A percentile compares a stretch with the other conserved stretches of the same genome.
Evolutionary conservation across 2,113 vertebrate genomes (phyloP).

Genomic region (Tupaia tana): DNA sequence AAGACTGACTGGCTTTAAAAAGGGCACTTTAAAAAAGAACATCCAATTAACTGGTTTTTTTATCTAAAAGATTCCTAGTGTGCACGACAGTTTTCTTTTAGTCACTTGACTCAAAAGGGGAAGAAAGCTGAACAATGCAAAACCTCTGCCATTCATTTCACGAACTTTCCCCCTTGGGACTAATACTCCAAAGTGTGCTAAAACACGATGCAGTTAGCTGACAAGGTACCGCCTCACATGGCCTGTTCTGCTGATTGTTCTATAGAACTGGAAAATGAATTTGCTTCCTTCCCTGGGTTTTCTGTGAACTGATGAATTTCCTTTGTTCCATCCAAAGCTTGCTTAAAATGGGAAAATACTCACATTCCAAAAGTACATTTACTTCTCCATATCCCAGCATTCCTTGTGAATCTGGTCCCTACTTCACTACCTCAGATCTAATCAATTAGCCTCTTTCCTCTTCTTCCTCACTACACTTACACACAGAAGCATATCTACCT

Average conservation of each 20-base stretch:
- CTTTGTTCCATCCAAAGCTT: constrained; percentile 47
- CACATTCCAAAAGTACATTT: constrained; percentile 27
- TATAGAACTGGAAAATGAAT: constrained; percentile 31
- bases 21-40: constrained; percentile 25
- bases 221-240: background rate
- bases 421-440: constrained; percentile 74
- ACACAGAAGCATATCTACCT: background rate
- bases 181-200: constrained; percentile 19
- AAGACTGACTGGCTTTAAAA: constrained; percentile 35
- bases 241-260: background rate
- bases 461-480: background rate
- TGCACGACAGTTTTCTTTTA: constrained; percentile 4
- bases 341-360: constrained; percentile 23
- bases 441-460: background rate
- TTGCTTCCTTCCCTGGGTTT: constrained; percentile 39
- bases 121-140: constrained; percentile 24
- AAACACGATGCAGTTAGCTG: constrained; percentile 10
- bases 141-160: constrained; percentile 24
- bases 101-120: background rate
- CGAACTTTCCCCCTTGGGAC: background rate
- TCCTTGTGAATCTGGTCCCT: constrained; percentile 42
- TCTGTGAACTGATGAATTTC: constrained; percentile 19
- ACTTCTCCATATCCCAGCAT: background rate
- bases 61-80: background rate
- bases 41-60: background rate